Percentiles rank a stretch among this genome's conserved stretches.
phyloP scores from a whole-genome alignment of 2,113 vertebrate species.

The Mixornis gularis region DNA sequence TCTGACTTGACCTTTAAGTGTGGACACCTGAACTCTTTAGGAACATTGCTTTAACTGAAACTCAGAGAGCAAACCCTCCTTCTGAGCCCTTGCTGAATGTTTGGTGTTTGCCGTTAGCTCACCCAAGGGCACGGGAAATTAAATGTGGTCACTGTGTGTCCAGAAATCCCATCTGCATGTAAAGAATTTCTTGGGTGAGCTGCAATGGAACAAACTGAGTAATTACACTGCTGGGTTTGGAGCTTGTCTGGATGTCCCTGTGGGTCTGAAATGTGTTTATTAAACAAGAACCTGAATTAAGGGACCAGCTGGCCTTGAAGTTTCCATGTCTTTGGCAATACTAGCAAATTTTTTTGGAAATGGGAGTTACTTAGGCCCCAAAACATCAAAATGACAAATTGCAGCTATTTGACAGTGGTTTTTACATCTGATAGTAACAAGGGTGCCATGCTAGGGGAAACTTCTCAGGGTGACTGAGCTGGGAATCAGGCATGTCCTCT shows the following conservation, averaged over 20 bases:
- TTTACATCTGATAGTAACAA: not conserved
- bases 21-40: accelerated
- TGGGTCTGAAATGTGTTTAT: not conserved
- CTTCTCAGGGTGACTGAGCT: not conserved
- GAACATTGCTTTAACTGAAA: not conserved
- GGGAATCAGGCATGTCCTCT: not conserved
- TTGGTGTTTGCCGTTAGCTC: not conserved
- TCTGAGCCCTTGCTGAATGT: not conserved
- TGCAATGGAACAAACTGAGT: not conserved
- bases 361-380: not conserved
- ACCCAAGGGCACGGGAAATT: not conserved
- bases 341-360: not conserved
- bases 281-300: not conserved
- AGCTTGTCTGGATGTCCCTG: not conserved
- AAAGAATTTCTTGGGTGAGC: not conserved
- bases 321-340: not conserved
- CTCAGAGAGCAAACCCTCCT: not conserved
- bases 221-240: not conserved
- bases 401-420: not conserved
- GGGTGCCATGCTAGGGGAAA: not conserved
- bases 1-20: not conserved
- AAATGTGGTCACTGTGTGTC: not conserved
- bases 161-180: not conserved
- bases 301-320: accelerated
- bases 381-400: not conserved